Conservation (phyloP, 2,113 vertebrate genomes). For the Malurus melanocephalus region DNA sequence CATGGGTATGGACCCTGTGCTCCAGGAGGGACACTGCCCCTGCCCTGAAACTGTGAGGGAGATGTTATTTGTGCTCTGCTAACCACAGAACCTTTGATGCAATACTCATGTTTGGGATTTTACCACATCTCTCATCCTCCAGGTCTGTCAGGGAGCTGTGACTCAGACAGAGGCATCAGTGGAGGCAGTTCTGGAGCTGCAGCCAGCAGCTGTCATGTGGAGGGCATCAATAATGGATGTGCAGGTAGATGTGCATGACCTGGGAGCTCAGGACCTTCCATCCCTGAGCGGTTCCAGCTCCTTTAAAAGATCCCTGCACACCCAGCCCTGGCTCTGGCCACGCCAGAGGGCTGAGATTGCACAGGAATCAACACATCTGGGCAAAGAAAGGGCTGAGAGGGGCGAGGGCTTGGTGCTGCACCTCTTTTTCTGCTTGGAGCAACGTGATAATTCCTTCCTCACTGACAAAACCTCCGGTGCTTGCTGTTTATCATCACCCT, state of each 20-base stretch:
- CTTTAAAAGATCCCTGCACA: background rate
- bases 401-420: background rate
- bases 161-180: slow-evolving; percentile 30
- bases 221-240: slow-evolving; percentile 14
- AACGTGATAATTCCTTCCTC: background rate
- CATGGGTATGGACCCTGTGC: background rate
- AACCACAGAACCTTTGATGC: slow-evolving; percentile 2
- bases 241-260: background rate
- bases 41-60: background rate
- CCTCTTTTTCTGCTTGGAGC: background rate
- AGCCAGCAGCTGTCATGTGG: slow-evolving; percentile 18
- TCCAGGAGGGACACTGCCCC: background rate
- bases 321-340: background rate
- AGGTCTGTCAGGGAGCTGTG: slow-evolving; percentile 28
- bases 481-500: background rate
- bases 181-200: background rate
- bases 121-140: slow-evolving; percentile 27
- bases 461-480: background rate
- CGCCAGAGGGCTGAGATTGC: background rate
- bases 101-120: slow-evolving; percentile 31
- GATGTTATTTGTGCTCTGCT: background rate
- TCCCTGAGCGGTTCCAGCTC: background rate
- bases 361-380: background rate
- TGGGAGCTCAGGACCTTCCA: background rate
- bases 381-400: background rate